These are phyloP conservation scores for Odocoileus hemionus DNA, from an alignment of 2,113 vertebrate species.

Conservation along the genomic window DNA sequence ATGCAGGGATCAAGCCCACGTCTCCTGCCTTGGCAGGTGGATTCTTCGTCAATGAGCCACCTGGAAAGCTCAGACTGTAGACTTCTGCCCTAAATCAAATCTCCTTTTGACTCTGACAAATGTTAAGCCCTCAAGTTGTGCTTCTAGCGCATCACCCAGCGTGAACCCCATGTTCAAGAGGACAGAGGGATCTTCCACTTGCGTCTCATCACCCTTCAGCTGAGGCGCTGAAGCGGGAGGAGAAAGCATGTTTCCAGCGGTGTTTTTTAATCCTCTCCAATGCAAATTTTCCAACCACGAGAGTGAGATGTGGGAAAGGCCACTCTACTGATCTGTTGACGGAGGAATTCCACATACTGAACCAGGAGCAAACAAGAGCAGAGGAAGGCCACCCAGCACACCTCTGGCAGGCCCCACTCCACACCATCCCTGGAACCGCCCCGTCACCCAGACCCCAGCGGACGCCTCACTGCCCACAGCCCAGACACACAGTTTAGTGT, in stretches of 20 bases:
- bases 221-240: not conserved
- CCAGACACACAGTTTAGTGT: accelerated
- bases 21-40: not conserved
- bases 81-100: not conserved
- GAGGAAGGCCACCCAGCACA: accelerated
- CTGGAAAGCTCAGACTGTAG: not conserved
- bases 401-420: accelerated
- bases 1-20: accelerated
- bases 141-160: not conserved
- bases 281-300: accelerated
- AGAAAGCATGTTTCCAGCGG: accelerated
- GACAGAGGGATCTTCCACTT: accelerated
- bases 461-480: accelerated
- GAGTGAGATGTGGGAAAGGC: accelerated
- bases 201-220: accelerated
- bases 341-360: too few species aligned
- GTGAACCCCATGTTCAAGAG: accelerated
- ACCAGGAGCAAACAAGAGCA: not conserved
- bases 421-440: accelerated
- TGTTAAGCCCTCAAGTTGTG: too few species aligned
- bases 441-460: accelerated
- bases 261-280: not conserved
- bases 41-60: not conserved
- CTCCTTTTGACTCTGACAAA: not conserved
- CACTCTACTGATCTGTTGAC: not conserved